phyloP scores from a whole-genome alignment of 2,888 invertebrate species.

The Blera fallax region DNA sequence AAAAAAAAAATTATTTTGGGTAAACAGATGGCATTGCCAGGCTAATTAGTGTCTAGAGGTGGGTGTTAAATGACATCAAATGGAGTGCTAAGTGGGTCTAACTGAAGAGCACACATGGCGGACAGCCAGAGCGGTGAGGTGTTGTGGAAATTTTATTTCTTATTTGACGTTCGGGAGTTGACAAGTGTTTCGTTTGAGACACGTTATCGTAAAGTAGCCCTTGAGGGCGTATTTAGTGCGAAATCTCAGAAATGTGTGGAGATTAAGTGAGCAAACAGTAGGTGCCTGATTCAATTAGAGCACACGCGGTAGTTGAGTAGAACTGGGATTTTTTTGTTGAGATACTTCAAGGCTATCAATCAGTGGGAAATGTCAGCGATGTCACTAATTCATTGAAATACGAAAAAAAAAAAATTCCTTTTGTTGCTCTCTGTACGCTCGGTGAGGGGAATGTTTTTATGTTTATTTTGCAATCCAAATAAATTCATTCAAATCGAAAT shows the following conservation, averaged over 20 bases:
- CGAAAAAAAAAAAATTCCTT: background rate
- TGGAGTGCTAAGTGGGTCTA: conserved; percentile 36
- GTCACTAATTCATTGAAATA: background rate
- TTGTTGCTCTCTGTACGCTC: background rate
- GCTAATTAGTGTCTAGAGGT: background rate
- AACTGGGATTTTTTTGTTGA: background rate
- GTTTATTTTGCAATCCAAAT: background rate
- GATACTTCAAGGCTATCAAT: background rate
- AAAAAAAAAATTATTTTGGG: background rate
- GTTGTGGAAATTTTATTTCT: conserved; percentile 4
- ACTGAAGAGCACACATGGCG: background rate
- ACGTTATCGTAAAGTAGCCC: background rate
- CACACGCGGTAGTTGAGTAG: background rate
- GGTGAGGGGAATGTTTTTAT: background rate
- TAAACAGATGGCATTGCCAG: conserved; percentile 17
- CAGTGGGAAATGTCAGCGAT: background rate
- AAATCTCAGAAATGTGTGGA: background rate
- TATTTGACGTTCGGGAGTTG: background rate
- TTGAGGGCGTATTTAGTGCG: background rate
- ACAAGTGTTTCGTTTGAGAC: background rate
- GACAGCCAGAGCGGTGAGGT: background rate
- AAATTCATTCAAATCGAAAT: background rate
- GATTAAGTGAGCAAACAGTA: background rate
- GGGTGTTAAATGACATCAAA: conserved; percentile 17
- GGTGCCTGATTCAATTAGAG: conserved; percentile 9